Percentiles rank a stretch among this genome's conserved stretches.
phyloP scores from a whole-genome alignment of 1,140 invertebrate species.

The Anagrus nilaparvatae region DNA sequence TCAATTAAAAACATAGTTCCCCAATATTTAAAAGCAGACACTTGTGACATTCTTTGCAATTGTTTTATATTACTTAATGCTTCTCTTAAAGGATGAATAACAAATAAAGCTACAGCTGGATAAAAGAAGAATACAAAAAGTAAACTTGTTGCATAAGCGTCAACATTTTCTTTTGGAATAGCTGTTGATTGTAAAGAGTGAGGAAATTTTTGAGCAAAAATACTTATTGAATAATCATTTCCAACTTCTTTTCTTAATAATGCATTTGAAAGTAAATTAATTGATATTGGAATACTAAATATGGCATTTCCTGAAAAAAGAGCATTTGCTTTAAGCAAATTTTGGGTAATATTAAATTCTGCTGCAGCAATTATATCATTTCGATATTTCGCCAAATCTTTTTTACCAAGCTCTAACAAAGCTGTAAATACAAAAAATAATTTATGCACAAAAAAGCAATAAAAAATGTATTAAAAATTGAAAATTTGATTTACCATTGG shows the following conservation, averaged over 20 bases:
- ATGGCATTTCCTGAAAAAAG: conserved; percentile 32
- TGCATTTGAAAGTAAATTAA: conserved; percentile 33
- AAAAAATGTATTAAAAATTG: neutral
- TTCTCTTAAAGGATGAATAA: conserved; percentile 35
- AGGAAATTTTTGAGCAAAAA: conserved; percentile 30
- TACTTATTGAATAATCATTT: conserved; percentile 26
- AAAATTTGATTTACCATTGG: neutral
- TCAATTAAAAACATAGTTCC: conserved; percentile 51
- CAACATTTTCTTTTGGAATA: conserved; percentile 8
- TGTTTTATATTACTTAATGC: conserved; percentile 48
- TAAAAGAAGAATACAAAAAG: conserved; percentile 30
- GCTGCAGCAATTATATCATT: conserved; percentile 32
- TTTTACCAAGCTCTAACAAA: conserved; percentile 21
- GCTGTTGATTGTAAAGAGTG: conserved; percentile 12
- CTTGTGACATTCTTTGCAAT: conserved; percentile 58
- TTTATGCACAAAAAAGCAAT: neutral
- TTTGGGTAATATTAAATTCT: conserved; percentile 28
- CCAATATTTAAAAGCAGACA: conserved; percentile 50
- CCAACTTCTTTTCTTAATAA: conserved; percentile 26
- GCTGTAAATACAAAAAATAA: conserved; percentile 18
- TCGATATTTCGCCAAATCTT: conserved; percentile 27
- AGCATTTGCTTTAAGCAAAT: conserved; percentile 23
- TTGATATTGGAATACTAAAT: conserved; percentile 31
- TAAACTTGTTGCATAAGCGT: conserved; percentile 19
- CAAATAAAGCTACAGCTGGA: conserved; percentile 24